A percentile compares a stretch with the other conserved stretches of the same genome.
phyloP scores from a whole-genome alignment of 2,113 vertebrate genomes.

The Psittacula cyanocephala region DNA sequence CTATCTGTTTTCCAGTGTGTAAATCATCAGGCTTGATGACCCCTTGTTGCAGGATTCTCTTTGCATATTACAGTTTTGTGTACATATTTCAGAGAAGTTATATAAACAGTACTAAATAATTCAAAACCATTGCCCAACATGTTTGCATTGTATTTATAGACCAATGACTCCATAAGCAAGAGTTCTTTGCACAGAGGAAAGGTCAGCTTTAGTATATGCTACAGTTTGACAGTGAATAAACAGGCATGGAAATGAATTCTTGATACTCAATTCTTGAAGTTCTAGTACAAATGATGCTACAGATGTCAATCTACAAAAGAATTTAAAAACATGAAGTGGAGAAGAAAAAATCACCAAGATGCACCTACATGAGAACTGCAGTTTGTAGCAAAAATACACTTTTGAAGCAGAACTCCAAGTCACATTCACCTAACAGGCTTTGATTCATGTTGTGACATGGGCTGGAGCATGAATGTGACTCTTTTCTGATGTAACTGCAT shows the following conservation, averaged over 20 bases:
- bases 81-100: not conserved
- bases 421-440: not conserved
- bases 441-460: not conserved
- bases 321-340: not conserved
- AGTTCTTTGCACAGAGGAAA: not conserved
- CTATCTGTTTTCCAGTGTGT: not conserved
- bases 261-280: not conserved
- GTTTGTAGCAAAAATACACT: not conserved
- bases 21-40: not conserved
- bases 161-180: not conserved
- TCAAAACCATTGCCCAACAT: not conserved
- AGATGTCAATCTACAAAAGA: not conserved
- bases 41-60: not conserved
- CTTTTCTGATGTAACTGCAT: not conserved
- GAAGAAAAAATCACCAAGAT: not conserved
- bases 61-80: not conserved
- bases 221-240: not conserved
- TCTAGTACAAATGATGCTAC: not conserved
- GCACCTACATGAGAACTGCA: not conserved
- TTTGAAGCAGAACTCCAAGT: not conserved
- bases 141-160: not conserved
- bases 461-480: not conserved
- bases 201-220: not conserved
- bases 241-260: not conserved
- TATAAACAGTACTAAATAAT: not conserved